A percentile compares a stretch with the other conserved stretches of the same genome.
phyloP scores from a whole-genome alignment of 2,888 invertebrate genomes.

The Invenusta paracnida region DNA sequence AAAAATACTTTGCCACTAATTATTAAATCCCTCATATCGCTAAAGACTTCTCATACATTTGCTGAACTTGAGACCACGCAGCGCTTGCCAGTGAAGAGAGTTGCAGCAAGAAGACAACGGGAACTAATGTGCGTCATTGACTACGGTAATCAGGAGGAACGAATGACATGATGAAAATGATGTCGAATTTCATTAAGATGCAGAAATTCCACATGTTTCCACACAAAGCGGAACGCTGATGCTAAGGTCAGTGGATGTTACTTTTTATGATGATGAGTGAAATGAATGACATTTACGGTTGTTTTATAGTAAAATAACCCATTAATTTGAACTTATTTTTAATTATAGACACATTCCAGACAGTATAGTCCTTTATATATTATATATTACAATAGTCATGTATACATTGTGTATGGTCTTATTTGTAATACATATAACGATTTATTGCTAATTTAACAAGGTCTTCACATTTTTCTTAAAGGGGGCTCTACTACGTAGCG shows the following conservation, averaged over 20 bases:
- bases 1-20: too few species aligned
- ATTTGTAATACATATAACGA: background rate
- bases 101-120: background rate
- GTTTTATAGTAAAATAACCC: background rate
- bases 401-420: background rate
- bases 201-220: background rate
- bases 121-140: background rate
- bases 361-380: too few species aligned
- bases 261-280: background rate
- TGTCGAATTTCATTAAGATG: background rate
- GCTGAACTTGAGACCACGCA: too few species aligned
- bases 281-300: background rate
- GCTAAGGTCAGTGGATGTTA: background rate
- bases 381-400: background rate
- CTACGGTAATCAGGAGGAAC: background rate
- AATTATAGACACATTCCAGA: background rate
- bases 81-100: background rate
- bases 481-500: background rate
- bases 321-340: background rate
- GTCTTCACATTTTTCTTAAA: background rate
- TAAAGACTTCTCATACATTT: background rate
- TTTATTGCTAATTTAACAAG: background rate
- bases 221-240: background rate
- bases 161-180: background rate
- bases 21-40: background rate